Base-by-base conservation (phyloP, 2,888 invertebrate species). In the Caenorhabditis sp. region DNA sequence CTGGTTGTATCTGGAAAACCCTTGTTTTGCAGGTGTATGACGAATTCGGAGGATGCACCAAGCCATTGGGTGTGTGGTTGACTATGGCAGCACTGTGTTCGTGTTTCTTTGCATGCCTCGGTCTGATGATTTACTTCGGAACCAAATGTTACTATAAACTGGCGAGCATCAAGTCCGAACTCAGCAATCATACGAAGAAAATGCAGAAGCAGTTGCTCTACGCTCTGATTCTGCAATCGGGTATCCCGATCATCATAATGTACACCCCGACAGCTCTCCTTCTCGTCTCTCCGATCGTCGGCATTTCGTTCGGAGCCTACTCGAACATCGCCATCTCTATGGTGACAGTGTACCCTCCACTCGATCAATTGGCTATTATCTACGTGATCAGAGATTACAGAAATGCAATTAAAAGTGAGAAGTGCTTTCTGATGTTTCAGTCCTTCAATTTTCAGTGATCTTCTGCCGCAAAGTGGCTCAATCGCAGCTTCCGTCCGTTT, bases 201-300 rank as follows among this genome's bases (percentile, higher is more conserved):
- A 62, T 79, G 51, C 79, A 79, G 44, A 71, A 71, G 20, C 79
- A 79, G 37, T 28, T 79, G 28, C 26, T 79, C 24, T 68, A 60
- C 22, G 71, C 79, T 9, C 53, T 79, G 35, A 60, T 67, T 2
- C 60, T 71, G 28, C 79, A 79, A 50, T 60, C 79, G 11, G 60
- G 58, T 13, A 79, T 71, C 32, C 79, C 79, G 20, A 72, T 71
- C 22, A 15, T 79, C 3, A 58, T 65, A 1, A 79, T 79, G 61
- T 79, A 71, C 47, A 79, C 68, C 2, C 79, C 79, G 50, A 61
- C 61, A 3, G 79, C 65, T 9, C 55, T 79, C 22, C 60, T 79
- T 5, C 60, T 79, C 6, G 51, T 72, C 18, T 67, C 71, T 13
- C 79, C 79, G 9, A 35, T 79, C 6, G 50, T 79, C 32, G 71